Evolutionary conservation across 2,113 vertebrate genomes (phyloP).

Genomic region (Stegostoma tigrinum): DNA sequence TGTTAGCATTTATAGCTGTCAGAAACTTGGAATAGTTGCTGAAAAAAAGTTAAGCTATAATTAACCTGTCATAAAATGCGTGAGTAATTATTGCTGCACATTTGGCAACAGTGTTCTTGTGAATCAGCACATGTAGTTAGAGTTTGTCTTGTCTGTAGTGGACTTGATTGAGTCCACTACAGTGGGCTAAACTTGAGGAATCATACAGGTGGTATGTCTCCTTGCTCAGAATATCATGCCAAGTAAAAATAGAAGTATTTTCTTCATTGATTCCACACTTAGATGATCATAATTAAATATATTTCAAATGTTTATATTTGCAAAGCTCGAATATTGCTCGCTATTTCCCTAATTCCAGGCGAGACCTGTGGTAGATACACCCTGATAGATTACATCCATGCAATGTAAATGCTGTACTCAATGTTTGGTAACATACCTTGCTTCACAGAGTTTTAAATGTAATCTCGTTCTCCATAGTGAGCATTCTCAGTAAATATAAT

Average conservation of each 20-base stretch:
- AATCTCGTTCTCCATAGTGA: not conserved
- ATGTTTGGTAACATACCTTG: not conserved
- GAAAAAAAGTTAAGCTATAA: slow-evolving; percentile 24
- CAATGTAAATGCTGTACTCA: not conserved
- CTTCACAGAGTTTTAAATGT: not conserved
- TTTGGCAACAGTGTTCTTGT: slow-evolving; percentile 2
- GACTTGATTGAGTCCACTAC: no score
- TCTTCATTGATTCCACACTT: not conserved
- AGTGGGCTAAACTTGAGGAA: no score
- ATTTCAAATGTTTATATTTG: not conserved
- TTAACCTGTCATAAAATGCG: not conserved
- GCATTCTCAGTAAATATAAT: not conserved
- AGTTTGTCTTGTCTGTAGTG: not conserved
- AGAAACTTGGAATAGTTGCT: slow-evolving; percentile 28
- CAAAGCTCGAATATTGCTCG: not conserved
- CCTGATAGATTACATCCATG: not conserved
- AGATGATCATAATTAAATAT: not conserved
- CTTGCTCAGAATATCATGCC: no score
- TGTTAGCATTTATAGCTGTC: slow-evolving; percentile 27
- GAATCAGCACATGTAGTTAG: not conserved
- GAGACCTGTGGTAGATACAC: not conserved
- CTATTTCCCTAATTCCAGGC: not conserved
- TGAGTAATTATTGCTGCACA: not conserved
- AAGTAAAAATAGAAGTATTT: no score
- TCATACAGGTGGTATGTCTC: not conserved